phyloP scores from a whole-genome alignment of 2,797 vertebrate species.

The Pachyuromys duprasi region DNA sequence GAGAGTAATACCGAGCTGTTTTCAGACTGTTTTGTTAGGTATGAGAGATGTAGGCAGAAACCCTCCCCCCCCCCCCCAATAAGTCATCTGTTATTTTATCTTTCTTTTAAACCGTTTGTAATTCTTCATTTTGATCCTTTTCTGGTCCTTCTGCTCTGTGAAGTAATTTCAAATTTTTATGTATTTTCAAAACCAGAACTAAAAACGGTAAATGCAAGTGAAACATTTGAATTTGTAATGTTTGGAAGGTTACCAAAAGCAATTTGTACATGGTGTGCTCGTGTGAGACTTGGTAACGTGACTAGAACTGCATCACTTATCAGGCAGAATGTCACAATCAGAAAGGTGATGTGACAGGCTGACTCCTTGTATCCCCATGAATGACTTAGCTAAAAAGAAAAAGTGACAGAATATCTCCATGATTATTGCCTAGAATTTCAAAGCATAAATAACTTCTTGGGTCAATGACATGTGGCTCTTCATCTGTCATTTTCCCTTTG shows the following conservation, averaged over 20 bases:
- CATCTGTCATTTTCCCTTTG: not conserved
- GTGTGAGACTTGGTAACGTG: not conserved
- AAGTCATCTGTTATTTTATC: conserved; percentile 88
- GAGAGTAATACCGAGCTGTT: not conserved
- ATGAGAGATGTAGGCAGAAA: conserved; percentile 44
- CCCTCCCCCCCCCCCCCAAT: conserved; percentile 87
- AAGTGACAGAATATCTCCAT: not conserved
- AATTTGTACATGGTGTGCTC: not conserved
- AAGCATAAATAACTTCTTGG: conserved; percentile 89
- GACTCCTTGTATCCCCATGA: not conserved
- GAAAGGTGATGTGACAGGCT: not conserved
- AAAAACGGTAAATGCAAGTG: not conserved
- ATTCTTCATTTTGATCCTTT: conserved; percentile 89
- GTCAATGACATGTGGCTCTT: conserved; percentile 84
- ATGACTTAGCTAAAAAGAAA: not conserved
- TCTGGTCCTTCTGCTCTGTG: conserved; percentile 89
- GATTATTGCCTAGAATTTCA: conserved; percentile 88
- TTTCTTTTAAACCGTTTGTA: conserved; percentile 88
- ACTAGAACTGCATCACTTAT: not conserved
- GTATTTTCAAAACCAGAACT: conserved; percentile 83
- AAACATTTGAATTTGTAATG: not conserved
- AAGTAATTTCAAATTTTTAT: conserved; percentile 90
- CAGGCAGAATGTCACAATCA: not conserved
- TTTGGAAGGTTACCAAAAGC: not conserved
- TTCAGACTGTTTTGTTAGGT: not conserved